Evolutionary conservation across 2,113 vertebrate genomes (phyloP).

Genomic region (Conger conger): DNA sequence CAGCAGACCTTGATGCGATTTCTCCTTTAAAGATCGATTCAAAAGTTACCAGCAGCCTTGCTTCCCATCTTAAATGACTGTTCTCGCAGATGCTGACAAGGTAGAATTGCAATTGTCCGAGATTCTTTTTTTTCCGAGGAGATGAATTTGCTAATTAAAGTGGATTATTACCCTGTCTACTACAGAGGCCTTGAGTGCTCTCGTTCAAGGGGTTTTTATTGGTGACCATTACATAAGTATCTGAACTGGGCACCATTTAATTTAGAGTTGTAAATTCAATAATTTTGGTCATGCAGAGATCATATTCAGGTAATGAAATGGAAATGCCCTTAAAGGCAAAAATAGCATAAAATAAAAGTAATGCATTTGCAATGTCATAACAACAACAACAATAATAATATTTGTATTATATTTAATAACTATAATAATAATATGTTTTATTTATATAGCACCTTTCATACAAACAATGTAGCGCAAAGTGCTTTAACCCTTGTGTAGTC

Average conservation of each 20-base stretch:
- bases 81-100: slow-evolving; percentile 28
- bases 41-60: not conserved
- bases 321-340: not conserved
- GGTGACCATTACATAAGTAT: slow-evolving; percentile 20
- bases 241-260: slow-evolving; percentile 30
- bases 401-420: no score
- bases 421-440: no score
- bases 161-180: slow-evolving; percentile 40
- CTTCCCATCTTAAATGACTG: slow-evolving; percentile 7
- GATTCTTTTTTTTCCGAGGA: slow-evolving; percentile 53
- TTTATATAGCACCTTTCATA: no score
- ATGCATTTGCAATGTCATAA: not conserved
- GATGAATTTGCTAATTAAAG: slow-evolving; percentile 59
- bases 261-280: slow-evolving; percentile 36
- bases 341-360: not conserved
- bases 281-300: slow-evolving; percentile 31
- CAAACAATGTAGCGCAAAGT: no score
- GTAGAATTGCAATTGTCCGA: slow-evolving; percentile 35
- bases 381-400: no score
- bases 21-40: not conserved
- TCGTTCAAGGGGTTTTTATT: slow-evolving; percentile 18
- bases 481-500: no score
- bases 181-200: not conserved
- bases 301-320: slow-evolving; percentile 14
- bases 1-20: not conserved